Conservation (phyloP, 1,140 invertebrate genomes). For the Scaptodrosophila lebanonensis region DNA sequence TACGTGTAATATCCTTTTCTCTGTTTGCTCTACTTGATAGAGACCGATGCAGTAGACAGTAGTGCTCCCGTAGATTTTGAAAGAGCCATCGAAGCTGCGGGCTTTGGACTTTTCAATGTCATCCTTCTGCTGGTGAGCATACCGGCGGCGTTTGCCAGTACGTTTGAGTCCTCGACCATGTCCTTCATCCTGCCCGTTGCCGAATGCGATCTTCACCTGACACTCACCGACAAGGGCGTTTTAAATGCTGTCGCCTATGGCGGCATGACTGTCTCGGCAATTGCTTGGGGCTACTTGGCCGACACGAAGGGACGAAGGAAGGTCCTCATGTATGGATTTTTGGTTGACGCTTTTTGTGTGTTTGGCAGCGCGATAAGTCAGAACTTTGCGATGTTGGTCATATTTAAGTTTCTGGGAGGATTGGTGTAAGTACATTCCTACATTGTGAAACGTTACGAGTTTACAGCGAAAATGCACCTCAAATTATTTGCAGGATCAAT, state of each 20-base stretch:
- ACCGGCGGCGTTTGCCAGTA: slow-evolving; percentile 81
- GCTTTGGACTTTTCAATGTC: slow-evolving; percentile 83
- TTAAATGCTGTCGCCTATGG: slow-evolving; percentile 82
- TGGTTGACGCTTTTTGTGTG: slow-evolving; percentile 84
- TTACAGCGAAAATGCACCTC: slow-evolving; percentile 15
- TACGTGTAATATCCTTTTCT: no score
- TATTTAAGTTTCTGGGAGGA: slow-evolving; percentile 86
- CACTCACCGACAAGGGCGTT: slow-evolving; percentile 82
- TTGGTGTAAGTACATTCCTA: slow-evolving; percentile 83
- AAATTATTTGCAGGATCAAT: slow-evolving; percentile 80
- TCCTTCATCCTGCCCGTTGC: slow-evolving; percentile 84
- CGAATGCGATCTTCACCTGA: slow-evolving; percentile 83
- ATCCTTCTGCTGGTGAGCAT: slow-evolving; percentile 81
- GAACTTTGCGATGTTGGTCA: slow-evolving; percentile 83
- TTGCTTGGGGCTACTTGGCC: slow-evolving; percentile 89
- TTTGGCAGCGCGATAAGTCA: slow-evolving; percentile 84
- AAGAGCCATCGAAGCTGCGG: slow-evolving; percentile 80
- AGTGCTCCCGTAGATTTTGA: slow-evolving; percentile 80
- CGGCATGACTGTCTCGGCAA: slow-evolving; percentile 90
- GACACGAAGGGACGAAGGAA: slow-evolving; percentile 86
- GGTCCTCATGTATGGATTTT: slow-evolving; percentile 84
- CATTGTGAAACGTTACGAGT: slow-evolving; percentile 80
- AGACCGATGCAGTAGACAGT: background rate
- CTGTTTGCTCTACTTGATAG: background rate
- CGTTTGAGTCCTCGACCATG: slow-evolving; percentile 82